Conservation (phyloP, 1,140 invertebrate species). For the Lysiphlebus fabarum region DNA sequence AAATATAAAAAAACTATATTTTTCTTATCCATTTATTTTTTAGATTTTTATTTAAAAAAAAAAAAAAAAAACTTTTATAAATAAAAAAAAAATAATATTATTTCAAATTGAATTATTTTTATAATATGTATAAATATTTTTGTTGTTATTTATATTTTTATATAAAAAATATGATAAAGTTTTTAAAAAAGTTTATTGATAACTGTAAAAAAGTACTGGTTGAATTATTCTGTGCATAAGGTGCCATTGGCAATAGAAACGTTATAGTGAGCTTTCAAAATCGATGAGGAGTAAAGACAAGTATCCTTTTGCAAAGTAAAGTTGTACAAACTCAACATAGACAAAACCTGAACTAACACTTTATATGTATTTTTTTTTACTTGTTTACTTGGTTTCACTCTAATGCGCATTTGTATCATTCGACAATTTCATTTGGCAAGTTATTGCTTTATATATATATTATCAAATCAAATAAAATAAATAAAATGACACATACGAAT, state of each 20-base stretch:
- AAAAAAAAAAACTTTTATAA: neutral
- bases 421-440: slow-evolving; percentile 10
- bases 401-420: slow-evolving; percentile 7
- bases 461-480: slow-evolving; percentile 1
- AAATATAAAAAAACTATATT: no score
- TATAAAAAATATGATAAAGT: neutral
- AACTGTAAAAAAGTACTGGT: slow-evolving; percentile 2
- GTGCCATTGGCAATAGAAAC: neutral
- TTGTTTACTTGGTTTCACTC: slow-evolving; percentile 15
- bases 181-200: slow-evolving; percentile 8
- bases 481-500: no score
- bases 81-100: slow-evolving; percentile 11
- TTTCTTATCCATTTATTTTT: no score
- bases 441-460: slow-evolving; percentile 1
- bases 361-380: neutral
- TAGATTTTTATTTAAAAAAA: no score
- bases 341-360: no score
- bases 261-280: slow-evolving; percentile 2
- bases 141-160: no score
- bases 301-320: neutral
- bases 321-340: slow-evolving; percentile 1
- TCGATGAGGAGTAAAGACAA: slow-evolving; percentile 13
- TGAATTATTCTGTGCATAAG: slow-evolving; percentile 13
- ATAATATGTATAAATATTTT: neutral
- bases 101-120: slow-evolving; percentile 3